Evolutionary conservation across 2,113 vertebrate species (phyloP).

Genomic region (Paralichthys olivaceus): DNA sequence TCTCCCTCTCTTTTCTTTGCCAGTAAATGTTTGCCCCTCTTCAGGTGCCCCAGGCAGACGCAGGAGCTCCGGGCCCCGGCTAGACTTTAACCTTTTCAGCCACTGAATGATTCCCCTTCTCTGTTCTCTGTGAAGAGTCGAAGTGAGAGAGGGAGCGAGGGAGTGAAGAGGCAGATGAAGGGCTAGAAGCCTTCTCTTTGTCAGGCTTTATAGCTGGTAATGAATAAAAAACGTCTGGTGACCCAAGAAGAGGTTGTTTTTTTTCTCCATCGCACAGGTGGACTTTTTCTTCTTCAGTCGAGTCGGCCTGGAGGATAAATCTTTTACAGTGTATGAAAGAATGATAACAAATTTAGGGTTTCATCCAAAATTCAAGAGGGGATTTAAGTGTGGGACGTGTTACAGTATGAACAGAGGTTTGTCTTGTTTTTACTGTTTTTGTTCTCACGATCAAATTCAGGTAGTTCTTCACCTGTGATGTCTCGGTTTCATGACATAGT

Average conservation of each 20-base stretch:
- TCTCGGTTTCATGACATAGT: too few relatives aligned
- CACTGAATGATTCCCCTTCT: conserved; percentile 67
- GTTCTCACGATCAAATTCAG: too few relatives aligned
- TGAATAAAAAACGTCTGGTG: conserved; percentile 79
- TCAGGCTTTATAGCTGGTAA: conserved; percentile 71
- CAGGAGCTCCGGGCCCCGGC: conserved; percentile 59
- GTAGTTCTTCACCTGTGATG: not conserved
- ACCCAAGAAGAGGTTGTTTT: conserved; percentile 53
- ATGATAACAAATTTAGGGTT: conserved; percentile 2
- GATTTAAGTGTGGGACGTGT: not conserved
- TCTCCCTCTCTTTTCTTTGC: conserved; percentile 69
- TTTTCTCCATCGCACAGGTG: conserved; percentile 52
- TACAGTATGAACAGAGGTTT: too few relatives aligned
- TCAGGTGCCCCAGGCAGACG: conserved; percentile 81
- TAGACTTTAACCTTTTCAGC: conserved; percentile 82
- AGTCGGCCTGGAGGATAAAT: not conserved
- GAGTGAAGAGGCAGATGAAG: conserved; percentile 76
- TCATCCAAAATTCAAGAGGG: not conserved
- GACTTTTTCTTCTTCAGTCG: conserved; percentile 37
- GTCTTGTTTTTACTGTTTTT: too few relatives aligned
- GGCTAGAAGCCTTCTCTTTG: conserved; percentile 71
- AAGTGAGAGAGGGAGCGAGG: conserved; percentile 49
- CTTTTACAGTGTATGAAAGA: not conserved
- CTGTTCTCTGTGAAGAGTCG: conserved; percentile 56
- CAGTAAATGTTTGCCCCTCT: conserved; percentile 84